Percentiles rank a stretch among this genome's conserved stretches.
These are phyloP conservation scores for Lepus americanus DNA, from an alignment of 2,113 vertebrate genomes.

Conservation along the genomic window DNA sequence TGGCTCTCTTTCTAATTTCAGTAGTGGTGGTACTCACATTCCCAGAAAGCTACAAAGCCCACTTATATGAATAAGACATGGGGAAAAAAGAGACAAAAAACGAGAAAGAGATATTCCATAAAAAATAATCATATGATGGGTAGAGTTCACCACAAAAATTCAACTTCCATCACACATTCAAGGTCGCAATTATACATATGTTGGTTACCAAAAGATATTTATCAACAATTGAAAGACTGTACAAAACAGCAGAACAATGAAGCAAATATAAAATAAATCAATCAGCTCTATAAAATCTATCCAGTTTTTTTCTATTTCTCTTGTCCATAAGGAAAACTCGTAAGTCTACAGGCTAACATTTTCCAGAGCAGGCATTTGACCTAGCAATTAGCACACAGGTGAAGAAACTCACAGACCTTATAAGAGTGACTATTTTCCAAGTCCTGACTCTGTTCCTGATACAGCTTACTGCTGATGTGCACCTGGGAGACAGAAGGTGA, in stretches of 20 bases:
- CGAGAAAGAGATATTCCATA: neutral
- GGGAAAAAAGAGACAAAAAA: neutral
- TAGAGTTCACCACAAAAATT: neutral
- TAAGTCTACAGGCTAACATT: neutral
- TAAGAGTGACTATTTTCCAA: neutral
- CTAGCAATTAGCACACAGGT: no score
- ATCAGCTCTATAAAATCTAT: neutral
- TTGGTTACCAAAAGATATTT: neutral
- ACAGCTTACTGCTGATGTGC: no score
- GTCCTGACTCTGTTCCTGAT: neutral
- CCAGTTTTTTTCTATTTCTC: neutral
- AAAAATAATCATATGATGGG: neutral
- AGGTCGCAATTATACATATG: conserved; percentile 3
- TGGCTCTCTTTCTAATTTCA: neutral
- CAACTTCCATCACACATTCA: conserved; percentile 11
- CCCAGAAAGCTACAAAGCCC: neutral
- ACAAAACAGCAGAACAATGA: neutral
- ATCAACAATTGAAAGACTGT: neutral
- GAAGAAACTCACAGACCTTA: no score
- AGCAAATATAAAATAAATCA: conserved; percentile 12
- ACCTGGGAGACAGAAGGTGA: no score
- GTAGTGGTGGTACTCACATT: neutral
- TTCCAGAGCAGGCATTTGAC: no score
- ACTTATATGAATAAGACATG: neutral
- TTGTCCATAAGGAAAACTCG: neutral